Evolutionary conservation across 2,888 invertebrate species (phyloP), one percentile per base, ranked within the genome.

Genomic region (Trichogramma dendrolimi): DNA sequence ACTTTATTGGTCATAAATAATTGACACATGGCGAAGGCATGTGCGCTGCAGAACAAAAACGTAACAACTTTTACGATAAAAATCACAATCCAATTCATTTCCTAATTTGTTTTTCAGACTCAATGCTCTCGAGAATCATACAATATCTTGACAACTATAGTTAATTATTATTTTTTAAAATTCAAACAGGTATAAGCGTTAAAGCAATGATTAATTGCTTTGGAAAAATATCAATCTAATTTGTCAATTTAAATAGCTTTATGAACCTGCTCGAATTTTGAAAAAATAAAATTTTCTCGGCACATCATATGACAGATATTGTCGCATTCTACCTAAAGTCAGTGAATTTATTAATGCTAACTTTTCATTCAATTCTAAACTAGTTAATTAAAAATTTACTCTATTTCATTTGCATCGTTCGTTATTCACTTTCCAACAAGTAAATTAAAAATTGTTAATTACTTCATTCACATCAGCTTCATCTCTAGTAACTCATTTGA

Each of bases 111-210:
- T 61, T 66, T 63, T 66, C 65, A 66, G 65, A 66, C 65, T 66
- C 65, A 66, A 66, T 63, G 63, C 65, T 66, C 65, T 66, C 65
- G 63, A 61, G 63, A 63, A 66, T 66, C 61, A 66, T 66, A 66
- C 65, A 65, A 61, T 65, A 66, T 66, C 65, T 63, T 66, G 65
- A 57, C 63, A 66, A 56, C 61, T 61, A 63, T 61, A 63, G 61
- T 46, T 60, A 56, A 52, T 8, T 40, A 48, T 48, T 46, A 27
- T 14, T 40, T 10, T 11, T 6, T 48, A 42, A 47, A n/a, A 39
- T 8, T 51, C 6, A 46, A 51, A 11, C 14, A 39, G 27, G 27
- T 51, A 8, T 53, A 50, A 38, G 27, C 48, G 48, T 14, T 14
- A 11, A 48, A 48, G 27, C 14, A 54, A 47, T 49, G 8, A 51